These are phyloP conservation scores for Harpagifer antarcticus DNA, from an alignment of 2,797 vertebrate genomes.

Conservation along the genomic window DNA sequence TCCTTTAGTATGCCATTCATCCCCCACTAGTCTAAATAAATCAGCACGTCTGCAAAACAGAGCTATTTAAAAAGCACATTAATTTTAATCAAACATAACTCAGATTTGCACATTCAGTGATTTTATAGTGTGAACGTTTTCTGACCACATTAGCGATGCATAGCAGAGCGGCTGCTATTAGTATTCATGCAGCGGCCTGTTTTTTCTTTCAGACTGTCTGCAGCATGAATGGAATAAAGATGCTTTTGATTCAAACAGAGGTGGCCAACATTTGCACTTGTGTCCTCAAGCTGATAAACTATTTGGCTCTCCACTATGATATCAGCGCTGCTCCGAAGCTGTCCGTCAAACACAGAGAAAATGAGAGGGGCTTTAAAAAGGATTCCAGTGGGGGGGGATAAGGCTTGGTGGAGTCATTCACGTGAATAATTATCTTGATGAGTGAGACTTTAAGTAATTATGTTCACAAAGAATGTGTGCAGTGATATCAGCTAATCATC, in stretches of 20 bases:
- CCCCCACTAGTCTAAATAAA: conserved; percentile 21
- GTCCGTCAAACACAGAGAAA: conserved; percentile 9
- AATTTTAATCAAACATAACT: conserved; percentile 33
- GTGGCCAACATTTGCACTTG: conserved; percentile 49
- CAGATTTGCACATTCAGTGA: conserved; percentile 30
- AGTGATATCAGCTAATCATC: conserved; percentile 14
- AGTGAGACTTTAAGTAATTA: conserved; percentile 24
- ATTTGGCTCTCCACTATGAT: conserved; percentile 31
- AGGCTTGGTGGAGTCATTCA: conserved; percentile 6
- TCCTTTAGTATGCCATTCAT: background rate
- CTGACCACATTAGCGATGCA: conserved; percentile 42
- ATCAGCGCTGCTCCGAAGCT: conserved; percentile 8
- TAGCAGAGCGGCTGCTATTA: conserved; percentile 26
- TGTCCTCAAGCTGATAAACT: conserved; percentile 38
- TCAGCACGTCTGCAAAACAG: conserved; percentile 14
- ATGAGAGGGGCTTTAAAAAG: background rate
- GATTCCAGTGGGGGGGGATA: background rate
- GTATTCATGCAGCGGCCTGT: conserved; percentile 34
- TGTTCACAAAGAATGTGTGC: conserved; percentile 11
- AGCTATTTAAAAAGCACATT: conserved; percentile 18
- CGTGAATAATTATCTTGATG: conserved; percentile 13
- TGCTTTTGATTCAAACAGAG: conserved; percentile 46
- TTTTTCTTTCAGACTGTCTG: conserved; percentile 31
- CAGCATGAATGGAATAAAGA: conserved; percentile 48
- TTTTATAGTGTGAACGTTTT: conserved; percentile 30